Base-by-base conservation (phyloP, 2,797 vertebrate species). In the Sciaenops ocellatus region DNA sequence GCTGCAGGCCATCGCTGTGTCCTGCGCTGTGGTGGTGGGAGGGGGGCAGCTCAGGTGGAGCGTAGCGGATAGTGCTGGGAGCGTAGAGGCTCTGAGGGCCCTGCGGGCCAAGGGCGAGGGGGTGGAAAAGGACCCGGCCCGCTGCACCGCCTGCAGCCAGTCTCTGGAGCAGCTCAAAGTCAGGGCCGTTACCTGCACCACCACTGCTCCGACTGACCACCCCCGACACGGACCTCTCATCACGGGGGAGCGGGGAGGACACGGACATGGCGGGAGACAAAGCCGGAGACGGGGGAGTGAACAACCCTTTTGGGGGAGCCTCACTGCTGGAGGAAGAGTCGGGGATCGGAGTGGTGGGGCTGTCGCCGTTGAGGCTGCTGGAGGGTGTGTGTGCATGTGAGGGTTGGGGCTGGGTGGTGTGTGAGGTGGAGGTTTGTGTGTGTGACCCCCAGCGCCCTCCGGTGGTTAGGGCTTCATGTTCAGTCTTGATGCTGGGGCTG, bases 61-160 rank as follows among this genome's bases (percentile, higher is more conserved):
- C 97, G 0, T 97, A 97, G 78, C 97, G 96, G 88, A 98, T 98
- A 67, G 97, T 95, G 89, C 97, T 96, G 0, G 97, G 96, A 4
- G 97, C 85, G n/a, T 97, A 97, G 48, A 96, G 95, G 86, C 96
- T 96, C 91, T 96, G 94, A 59, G 94, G 95, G 61, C 95, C 95
- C 90, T 93, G 95, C 0, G 85, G 97, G 82, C 93, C 95, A 30
- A 90, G 95, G 75, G 97, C 92, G 0, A 96, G 86, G 2, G 74
- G 97, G 85, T 96, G 95, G 88, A 97, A 96, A 16, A 97, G 96
- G 86, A 98, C 94, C 78, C 96, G 94, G 54, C 96, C 95, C 0
- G 97, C 93, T 11, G 94, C 92, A 69, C 94, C 93, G 5, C 96
- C 93, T 15, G 94, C 95, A 50, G 94, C 95, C 90, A 92, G 93